phyloP scores from a whole-genome alignment of 2,113 vertebrate genomes.

The Polyodon spathula region DNA sequence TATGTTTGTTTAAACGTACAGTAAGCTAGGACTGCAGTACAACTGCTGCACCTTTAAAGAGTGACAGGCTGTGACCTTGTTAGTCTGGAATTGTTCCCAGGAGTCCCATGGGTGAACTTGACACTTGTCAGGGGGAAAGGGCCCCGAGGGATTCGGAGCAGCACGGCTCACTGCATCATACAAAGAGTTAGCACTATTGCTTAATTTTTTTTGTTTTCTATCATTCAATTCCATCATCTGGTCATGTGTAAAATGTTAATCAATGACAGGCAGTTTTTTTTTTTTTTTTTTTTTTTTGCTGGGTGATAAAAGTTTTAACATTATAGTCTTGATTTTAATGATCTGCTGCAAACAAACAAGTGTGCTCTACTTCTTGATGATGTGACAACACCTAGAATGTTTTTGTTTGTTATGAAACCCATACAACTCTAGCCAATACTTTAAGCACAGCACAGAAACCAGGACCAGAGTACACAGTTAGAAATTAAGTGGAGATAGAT shows the following conservation, averaged over 20 bases:
- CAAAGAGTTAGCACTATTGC: background rate
- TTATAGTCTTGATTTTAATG: background rate
- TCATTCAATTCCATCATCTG: background rate
- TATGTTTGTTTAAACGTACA: too few species aligned
- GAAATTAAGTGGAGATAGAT: too few species aligned
- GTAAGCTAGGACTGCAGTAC: too few species aligned
- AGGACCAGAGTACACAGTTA: too few species aligned
- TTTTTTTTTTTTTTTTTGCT: background rate
- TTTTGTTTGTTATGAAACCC: too few species aligned
- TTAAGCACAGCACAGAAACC: too few species aligned
- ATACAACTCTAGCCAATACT: too few species aligned
- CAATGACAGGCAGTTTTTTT: background rate
- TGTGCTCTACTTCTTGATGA: too few species aligned
- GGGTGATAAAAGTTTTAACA: background rate
- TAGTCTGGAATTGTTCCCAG: background rate
- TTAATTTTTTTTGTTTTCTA: background rate
- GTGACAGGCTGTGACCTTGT: background rate
- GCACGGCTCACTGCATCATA: too few species aligned
- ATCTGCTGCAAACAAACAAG: background rate
- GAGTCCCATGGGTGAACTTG: background rate
- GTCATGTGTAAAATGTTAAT: slow-evolving; percentile 1
- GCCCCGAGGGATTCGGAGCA: background rate
- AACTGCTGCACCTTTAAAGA: background rate
- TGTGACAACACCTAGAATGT: too few species aligned
- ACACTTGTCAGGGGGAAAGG: background rate